Conservation (phyloP, 2,888 invertebrate species). For the Drosophila limbata region DNA sequence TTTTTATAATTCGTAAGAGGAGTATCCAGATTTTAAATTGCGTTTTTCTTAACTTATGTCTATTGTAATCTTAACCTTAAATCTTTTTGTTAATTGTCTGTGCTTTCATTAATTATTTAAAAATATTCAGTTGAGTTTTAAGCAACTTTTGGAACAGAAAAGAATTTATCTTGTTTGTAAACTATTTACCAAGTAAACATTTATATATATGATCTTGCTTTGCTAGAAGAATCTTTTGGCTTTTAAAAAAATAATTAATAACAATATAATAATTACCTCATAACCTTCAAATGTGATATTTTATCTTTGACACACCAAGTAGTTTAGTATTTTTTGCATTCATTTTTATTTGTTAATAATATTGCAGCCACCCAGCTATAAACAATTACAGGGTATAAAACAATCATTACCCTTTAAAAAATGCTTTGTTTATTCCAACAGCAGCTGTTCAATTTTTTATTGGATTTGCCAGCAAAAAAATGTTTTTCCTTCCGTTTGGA, state of each 20-base stretch:
- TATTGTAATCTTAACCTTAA: not conserved
- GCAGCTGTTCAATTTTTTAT: constrained; percentile 25
- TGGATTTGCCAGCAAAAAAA: constrained; percentile 19
- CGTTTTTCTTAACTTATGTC: too few relatives aligned
- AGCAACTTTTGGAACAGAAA: too few relatives aligned
- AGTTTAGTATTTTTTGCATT: not conserved
- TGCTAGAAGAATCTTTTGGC: too few relatives aligned
- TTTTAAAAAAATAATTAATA: too few relatives aligned
- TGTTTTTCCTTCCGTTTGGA: constrained; percentile 24
- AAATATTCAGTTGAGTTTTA: too few relatives aligned
- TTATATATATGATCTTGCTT: too few relatives aligned
- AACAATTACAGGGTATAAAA: constrained; percentile 19
- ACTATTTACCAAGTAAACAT: too few relatives aligned
- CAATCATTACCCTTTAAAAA: constrained; percentile 6
- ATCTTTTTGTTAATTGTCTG: not conserved
- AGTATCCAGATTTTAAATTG: not conserved
- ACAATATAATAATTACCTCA: too few relatives aligned
- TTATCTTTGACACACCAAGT: not conserved
- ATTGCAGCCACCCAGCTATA: not conserved
- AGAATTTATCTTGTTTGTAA: too few relatives aligned
- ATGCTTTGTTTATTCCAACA: constrained; percentile 5
- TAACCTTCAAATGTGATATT: not conserved
- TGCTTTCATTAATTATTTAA: too few relatives aligned
- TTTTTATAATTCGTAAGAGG: not conserved
- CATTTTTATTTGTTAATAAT: not conserved